phyloP scores from a whole-genome alignment of 2,113 vertebrate genomes.

The Mastomys coucha region DNA sequence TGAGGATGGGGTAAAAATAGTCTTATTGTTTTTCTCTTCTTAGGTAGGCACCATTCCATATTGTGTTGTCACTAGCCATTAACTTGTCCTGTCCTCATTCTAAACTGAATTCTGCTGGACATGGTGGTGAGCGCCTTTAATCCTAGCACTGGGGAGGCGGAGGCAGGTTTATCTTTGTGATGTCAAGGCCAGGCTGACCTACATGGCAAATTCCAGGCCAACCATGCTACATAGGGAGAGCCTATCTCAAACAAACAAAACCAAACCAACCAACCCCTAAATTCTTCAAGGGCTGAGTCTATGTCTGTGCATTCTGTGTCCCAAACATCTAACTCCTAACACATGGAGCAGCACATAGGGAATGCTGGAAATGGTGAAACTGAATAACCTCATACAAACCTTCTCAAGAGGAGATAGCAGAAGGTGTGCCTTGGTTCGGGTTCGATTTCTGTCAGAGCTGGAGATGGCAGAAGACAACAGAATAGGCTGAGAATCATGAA shows the following conservation, averaged over 20 bases:
- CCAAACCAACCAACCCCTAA: not conserved
- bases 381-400: constrained; percentile 14
- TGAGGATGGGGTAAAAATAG: not conserved
- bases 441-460: constrained; percentile 59
- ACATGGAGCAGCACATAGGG: not conserved
- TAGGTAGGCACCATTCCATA: not conserved
- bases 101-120: not conserved
- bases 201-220: not conserved
- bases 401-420: constrained; percentile 59
- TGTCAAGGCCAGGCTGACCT: not conserved
- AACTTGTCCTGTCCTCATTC: not conserved
- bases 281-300: not conserved
- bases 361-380: not conserved
- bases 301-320: not conserved
- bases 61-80: not conserved
- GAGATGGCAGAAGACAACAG: not conserved
- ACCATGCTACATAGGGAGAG: not conserved
- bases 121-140: not conserved
- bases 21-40: not conserved
- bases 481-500: not conserved
- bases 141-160: not conserved
- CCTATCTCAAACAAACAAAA: not conserved
- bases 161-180: not conserved
- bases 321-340: not conserved
- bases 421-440: constrained; percentile 43